Evolutionary conservation across 2,888 invertebrate species (phyloP), one percentile per base, ranked within the genome.

Genomic region (Tineola bisselliella): DNA sequence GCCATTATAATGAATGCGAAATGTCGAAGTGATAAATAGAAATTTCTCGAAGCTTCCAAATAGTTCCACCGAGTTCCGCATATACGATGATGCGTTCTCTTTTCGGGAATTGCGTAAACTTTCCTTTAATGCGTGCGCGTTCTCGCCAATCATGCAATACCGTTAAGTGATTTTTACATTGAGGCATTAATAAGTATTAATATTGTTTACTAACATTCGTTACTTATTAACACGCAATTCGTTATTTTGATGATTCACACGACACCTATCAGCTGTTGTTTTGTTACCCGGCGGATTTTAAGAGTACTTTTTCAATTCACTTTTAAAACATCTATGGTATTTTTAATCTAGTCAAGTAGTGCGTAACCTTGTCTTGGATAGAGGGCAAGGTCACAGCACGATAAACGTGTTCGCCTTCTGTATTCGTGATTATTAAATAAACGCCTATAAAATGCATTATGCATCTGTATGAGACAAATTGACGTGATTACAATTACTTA

Each of bases 341-440:
- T 25, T 54, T 54, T 54, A 18, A 18, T 18, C 2, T 25, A 17
- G 25, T 25, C 54, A 54, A 3, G 54, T 25, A 54, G 17, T 25
- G 12, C 12, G 19, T 25, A 54, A 54, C 54, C 54, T 54, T 54
- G 54, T 54, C 4, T 11, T 54, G 6, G 25, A 54, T 54, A 25
- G 54, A 54, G 54, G 54, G 54, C 54, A 54, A 54, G 54, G 54
- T 54, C 54, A 18, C 10, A 25, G n/a, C 25, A 54, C 54, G 54
- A 25, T 25, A 19, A n/a, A 54, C 54, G 18, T 48, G 38, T 38
- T 38, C 10, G 38, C 10, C n/a, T 4, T n/a, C 10, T 38, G 38
- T 38, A 3, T 38, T 38, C 38, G 10, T 38, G 10, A 38, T 38
- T 38, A 10, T 38, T 38, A 10, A 25, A 6, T 25, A 25, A 25